Evolutionary conservation across 2,888 invertebrate species (phyloP), one percentile per base, ranked within the genome.

Genomic region (Cryptus viduatorius): DNA sequence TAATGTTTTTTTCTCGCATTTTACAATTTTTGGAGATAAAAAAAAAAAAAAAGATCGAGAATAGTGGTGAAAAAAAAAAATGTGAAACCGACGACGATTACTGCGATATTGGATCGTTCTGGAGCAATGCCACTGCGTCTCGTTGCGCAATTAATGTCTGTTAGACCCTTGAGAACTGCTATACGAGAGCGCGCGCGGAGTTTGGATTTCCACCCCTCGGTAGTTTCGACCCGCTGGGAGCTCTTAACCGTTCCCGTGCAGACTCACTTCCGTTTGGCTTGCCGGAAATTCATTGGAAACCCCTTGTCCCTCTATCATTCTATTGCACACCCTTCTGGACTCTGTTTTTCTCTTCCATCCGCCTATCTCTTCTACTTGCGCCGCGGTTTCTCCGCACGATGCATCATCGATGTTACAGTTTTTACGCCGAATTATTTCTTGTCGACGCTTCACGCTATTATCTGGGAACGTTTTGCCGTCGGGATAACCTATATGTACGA

Each of bases 71-170:
- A 67, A 37, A 69, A 69, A 31, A 29, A 37, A 50, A 31, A 50
- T 31, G 37, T 5, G 31, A 53, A 19, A 14, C 48, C 44, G 24
- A 19, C 67, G 59, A 44, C 59, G 19, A 24, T 24, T 24, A 37
- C 31, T 42, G 56, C 42, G 56, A 72, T 46, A 72, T 72, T 61
- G 59, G 59, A 73, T 73, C 46, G 59, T 73, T 59, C 59, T 73
- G 72, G 72, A 59, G 59, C n/a, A 14, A 59, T 72, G 72, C 72
- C 72, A 72, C 72, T 44, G 72, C 44, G 72, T 59, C 59, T 59
- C n/a, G 72, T 72, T 44, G 59, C 44, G 61, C 73, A 73, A 73
- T 73, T 73, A 73, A 73, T 61, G 59, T 59, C 59, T 29, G 59
- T 46, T 59, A 42, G 72, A 44, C 24, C 59, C 44, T 72, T 59